Evolutionary conservation across 2,888 invertebrate species (phyloP), one percentile per base, ranked within the genome.

Genomic region (Lithosia quadra): DNA sequence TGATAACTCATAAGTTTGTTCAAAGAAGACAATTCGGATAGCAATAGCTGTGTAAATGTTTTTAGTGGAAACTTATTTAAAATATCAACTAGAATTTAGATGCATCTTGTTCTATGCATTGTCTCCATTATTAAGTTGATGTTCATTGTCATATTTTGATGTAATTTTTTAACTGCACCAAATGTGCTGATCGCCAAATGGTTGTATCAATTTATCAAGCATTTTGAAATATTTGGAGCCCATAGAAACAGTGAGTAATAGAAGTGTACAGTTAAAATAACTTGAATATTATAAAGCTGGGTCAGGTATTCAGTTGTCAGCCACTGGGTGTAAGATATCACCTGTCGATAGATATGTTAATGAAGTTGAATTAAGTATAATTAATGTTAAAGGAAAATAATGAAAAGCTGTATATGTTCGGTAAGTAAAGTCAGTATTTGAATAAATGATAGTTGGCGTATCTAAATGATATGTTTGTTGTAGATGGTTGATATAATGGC

Each of bases 281-380:
- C 69, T 69, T 79, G 75, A 75, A 72, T 81, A 80, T 77, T 80
- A 70, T 63, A 63, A 78, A 66, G 76, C 73, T 72, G 75, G 63
- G 73, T 72, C 76, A 81, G 80, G 70, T 76, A 75, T 81, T 81
- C 80, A 81, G 82, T 76, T 81, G 66, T 76, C 79, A 81, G 75
- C 71, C 60, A n/a, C 78, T 74, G 74, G 68, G 60, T 72, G 65
- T 68, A 62, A 61, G 60, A 59, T 75, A 61, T 73, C 68, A 66
- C 64, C 65, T 63, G 49, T 75, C 73, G 69, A 74, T 78, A 69
- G 63, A 64, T 69, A 66, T 66, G 55, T 73, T 65, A 56, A 66
- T 66, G 63, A 72, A 43, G 36, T 10, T 58, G 39, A 70, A 62
- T 59, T 43, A 43, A 72, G 70, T 55, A 60, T 61, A 62, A 73